Conservation (phyloP, 53 echinoderm and acorn worm species). For the Echinometra lucunter region DNA sequence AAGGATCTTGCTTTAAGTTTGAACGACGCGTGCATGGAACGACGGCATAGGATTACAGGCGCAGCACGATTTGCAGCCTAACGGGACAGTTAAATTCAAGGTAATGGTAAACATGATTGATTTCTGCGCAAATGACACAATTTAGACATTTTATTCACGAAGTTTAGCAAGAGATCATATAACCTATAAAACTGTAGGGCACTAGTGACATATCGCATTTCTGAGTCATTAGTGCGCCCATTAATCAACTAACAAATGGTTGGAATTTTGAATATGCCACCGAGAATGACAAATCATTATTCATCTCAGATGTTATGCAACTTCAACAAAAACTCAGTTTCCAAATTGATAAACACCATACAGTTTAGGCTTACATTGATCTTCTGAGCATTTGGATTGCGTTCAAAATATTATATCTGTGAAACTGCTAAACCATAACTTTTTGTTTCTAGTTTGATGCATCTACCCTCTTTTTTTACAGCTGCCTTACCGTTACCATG, state of each 20-base stretch:
- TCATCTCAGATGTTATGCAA: neutral
- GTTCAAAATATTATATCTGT: neutral
- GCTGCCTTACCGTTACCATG: neutral
- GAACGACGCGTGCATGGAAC: too few relatives aligned
- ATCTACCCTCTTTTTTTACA: neutral
- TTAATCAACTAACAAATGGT: neutral
- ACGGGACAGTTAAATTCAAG: neutral
- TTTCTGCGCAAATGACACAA: neutral
- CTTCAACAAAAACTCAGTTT: too few relatives aligned
- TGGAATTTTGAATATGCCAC: neutral
- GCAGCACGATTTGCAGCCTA: neutral
- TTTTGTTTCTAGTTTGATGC: neutral
- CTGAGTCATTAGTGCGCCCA: neutral
- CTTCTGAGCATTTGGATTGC: neutral
- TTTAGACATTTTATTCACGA: neutral
- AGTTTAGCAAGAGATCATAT: neutral
- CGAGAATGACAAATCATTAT: neutral
- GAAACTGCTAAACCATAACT: neutral
- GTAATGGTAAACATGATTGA: neutral
- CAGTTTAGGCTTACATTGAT: neutral
- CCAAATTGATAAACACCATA: neutral
- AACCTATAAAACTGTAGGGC: neutral
- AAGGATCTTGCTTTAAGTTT: neutral
- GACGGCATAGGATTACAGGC: neutral
- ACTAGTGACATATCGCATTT: neutral